phyloP scores from a whole-genome alignment of 2,797 vertebrate species.

The Centropyge bicolor region DNA sequence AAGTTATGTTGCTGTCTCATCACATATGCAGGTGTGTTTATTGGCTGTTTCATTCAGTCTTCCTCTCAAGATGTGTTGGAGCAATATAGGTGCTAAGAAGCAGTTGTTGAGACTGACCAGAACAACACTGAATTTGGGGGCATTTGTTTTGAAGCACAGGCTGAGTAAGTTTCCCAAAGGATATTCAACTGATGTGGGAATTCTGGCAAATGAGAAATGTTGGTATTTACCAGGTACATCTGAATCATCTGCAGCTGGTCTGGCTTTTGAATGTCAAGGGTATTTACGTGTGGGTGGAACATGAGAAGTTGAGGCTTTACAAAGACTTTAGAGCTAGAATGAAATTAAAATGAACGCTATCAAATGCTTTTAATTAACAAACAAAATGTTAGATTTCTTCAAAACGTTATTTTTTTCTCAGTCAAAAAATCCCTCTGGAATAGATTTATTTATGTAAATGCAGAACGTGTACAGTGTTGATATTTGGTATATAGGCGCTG shows the following conservation, averaged over 20 bases:
- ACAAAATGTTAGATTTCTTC: neutral
- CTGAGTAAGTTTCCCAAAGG: neutral
- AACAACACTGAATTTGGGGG: neutral
- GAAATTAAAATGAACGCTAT: constrained; percentile 6
- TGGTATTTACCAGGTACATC: neutral
- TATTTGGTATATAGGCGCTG: neutral
- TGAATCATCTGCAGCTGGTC: neutral
- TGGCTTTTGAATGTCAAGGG: constrained; percentile 1
- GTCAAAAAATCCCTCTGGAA: neutral
- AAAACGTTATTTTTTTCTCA: neutral
- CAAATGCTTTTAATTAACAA: neutral
- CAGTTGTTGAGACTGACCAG: constrained; percentile 14
- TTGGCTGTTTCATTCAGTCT: constrained; percentile 1
- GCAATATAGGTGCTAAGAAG: neutral
- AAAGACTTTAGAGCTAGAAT: neutral
- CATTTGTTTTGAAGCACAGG: constrained; percentile 18
- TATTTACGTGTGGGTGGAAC: neutral
- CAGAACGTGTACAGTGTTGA: neutral
- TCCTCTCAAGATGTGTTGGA: neutral
- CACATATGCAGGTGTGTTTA: neutral
- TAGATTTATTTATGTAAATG: neutral
- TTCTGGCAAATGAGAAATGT: constrained; percentile 17
- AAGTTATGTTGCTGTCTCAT: neutral
- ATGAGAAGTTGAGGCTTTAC: constrained; percentile 16
- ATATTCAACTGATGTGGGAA: neutral